These are phyloP conservation scores for Turritopsis rubra DNA, from an alignment of 30 jellyfish, hydroid and myxozoan genomes.

Conservation along the genomic window DNA sequence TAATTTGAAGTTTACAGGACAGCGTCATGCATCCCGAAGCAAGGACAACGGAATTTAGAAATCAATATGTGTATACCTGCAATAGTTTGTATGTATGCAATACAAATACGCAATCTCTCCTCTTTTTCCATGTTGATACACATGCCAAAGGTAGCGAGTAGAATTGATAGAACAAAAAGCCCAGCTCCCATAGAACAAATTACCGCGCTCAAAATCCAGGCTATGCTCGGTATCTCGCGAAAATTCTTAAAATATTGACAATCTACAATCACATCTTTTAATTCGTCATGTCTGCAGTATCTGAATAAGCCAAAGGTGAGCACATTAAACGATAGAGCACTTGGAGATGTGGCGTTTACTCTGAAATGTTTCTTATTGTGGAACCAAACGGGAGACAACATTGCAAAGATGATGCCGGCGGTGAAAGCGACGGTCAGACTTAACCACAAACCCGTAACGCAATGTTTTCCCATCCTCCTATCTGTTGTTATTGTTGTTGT, in stretches of 20 bases:
- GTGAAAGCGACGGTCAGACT: constrained; percentile 52
- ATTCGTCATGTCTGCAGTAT: constrained; percentile 49
- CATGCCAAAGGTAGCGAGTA: constrained; percentile 52
- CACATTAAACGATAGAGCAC: background rate
- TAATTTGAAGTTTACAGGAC: too few relatives aligned
- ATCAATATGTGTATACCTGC: constrained; percentile 41
- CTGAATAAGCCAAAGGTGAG: constrained; percentile 75
- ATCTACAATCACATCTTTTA: constrained; percentile 36
- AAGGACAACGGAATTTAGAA: background rate
- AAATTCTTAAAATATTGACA: constrained; percentile 60
- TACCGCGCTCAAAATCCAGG: constrained; percentile 74
- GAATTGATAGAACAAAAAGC: constrained; percentile 42
- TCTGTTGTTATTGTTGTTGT: too few relatives aligned
- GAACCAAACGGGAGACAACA: constrained; percentile 84
- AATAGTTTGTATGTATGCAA: constrained; percentile 68
- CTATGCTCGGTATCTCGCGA: constrained; percentile 62
- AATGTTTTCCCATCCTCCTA: constrained; percentile 55
- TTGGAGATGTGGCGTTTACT: constrained; percentile 22
- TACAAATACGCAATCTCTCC: constrained; percentile 63
- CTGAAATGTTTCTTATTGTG: constrained; percentile 39
- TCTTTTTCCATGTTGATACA: constrained; percentile 55
- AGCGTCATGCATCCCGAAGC: background rate
- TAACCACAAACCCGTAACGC: constrained; percentile 62
- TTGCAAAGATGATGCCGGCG: constrained; percentile 42
- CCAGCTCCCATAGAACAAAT: constrained; percentile 62